A percentile compares a stretch with the other conserved stretches of the same genome.
These are phyloP conservation scores for Paratilapia polleni DNA, from an alignment of 2,113 vertebrate genomes.

Conservation along the genomic window DNA sequence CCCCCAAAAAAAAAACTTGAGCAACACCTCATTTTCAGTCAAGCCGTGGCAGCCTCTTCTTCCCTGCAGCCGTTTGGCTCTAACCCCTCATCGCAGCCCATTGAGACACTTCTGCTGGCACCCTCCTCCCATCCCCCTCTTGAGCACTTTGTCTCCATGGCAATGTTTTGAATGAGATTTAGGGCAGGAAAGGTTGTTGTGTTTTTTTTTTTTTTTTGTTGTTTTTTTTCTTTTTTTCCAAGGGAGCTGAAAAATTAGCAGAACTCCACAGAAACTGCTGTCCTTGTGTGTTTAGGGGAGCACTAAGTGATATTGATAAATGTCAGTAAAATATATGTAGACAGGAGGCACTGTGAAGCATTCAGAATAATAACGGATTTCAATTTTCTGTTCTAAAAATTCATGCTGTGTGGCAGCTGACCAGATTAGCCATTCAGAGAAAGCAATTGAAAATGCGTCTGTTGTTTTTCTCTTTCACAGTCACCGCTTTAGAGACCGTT, in stretches of 20 bases:
- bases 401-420: slow-evolving; percentile 27
- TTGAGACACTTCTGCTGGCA: slow-evolving; percentile 53
- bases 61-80: slow-evolving; percentile 47
- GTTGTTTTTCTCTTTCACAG: slow-evolving; percentile 73
- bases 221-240: not conserved
- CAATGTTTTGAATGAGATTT: slow-evolving; percentile 63
- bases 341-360: not conserved
- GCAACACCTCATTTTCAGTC: slow-evolving; percentile 58
- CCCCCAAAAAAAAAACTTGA: too few species aligned
- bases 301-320: slow-evolving; percentile 44
- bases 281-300: not conserved
- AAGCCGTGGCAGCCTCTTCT: slow-evolving; percentile 44
- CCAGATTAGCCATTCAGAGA: slow-evolving; percentile 19
- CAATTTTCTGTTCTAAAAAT: slow-evolving; percentile 11
- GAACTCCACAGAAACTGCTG: slow-evolving; percentile 19
- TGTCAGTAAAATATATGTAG: slow-evolving; percentile 13
- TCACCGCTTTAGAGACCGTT: slow-evolving; percentile 81
- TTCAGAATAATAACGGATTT: slow-evolving; percentile 25
- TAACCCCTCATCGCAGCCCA: slow-evolving; percentile 44
- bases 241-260: slow-evolving; percentile 34
- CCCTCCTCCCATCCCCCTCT: slow-evolving; percentile 39
- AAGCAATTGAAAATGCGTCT: slow-evolving; percentile 24
- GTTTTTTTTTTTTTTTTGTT: not conserved
- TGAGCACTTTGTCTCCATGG: slow-evolving; percentile 70
- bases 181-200: slow-evolving; percentile 17